phyloP scores from a whole-genome alignment of 2,113 vertebrate genomes.

The Scatophagus argus region DNA sequence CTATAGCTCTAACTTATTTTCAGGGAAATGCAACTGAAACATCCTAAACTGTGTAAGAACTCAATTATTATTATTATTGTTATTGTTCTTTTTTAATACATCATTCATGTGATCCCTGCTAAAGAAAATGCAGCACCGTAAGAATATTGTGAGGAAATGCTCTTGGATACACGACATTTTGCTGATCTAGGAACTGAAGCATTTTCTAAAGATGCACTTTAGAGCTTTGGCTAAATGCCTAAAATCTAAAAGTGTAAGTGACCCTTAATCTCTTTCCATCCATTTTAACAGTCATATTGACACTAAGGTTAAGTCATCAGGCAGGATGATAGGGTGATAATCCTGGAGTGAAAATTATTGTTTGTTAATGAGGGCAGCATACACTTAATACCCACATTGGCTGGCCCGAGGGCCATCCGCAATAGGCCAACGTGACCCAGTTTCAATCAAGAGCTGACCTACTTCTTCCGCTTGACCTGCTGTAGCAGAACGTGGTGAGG shows the following conservation, averaged over 20 bases:
- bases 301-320: slow-evolving; percentile 25
- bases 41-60: too few relatives aligned
- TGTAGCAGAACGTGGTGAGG: slow-evolving; percentile 14
- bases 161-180: background rate
- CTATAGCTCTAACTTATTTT: background rate
- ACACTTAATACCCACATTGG: slow-evolving; percentile 44
- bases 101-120: background rate
- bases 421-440: slow-evolving; percentile 54
- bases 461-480: slow-evolving; percentile 75
- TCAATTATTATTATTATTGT: too few relatives aligned
- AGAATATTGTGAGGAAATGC: slow-evolving; percentile 5
- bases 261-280: slow-evolving; percentile 32
- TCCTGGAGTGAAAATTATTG: slow-evolving; percentile 56
- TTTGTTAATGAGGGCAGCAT: slow-evolving; percentile 60
- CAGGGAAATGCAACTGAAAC: too few relatives aligned
- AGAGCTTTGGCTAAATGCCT: slow-evolving; percentile 1
- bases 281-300: slow-evolving; percentile 23
- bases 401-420: slow-evolving; percentile 43
- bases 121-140: background rate
- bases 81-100: background rate
- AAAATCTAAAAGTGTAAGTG: slow-evolving; percentile 22
- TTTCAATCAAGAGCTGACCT: slow-evolving; percentile 72
- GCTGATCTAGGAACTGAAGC: slow-evolving; percentile 16
- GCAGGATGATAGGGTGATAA: slow-evolving; percentile 40
- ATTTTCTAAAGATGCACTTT: background rate